These are phyloP conservation scores for Pangasius sanitwongsei DNA, from an alignment of 2,797 vertebrate species.

Conservation along the genomic window DNA sequence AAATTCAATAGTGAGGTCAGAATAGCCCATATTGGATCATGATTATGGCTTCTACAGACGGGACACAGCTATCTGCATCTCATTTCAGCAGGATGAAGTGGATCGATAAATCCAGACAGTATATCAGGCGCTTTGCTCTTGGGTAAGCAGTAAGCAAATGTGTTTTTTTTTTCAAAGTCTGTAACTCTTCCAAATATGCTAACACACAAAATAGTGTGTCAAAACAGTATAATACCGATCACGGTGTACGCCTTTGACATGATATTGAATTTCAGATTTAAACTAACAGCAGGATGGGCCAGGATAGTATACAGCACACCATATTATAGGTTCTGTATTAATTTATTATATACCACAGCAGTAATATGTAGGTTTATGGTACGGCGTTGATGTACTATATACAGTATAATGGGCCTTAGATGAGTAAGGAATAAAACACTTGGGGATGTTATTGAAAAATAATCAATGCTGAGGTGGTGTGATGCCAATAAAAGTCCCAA, in stretches of 20 bases:
- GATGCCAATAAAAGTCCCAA: neutral
- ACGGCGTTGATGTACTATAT: neutral
- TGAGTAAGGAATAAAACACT: neutral
- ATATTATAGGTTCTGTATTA: neutral
- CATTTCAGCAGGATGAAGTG: conserved; percentile 72
- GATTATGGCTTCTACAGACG: conserved; percentile 70
- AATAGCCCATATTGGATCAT: conserved; percentile 68
- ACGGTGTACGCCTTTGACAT: neutral
- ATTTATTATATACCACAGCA: neutral
- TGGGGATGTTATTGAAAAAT: neutral
- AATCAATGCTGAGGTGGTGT: neutral
- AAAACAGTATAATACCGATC: too few relatives aligned
- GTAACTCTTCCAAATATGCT: neutral
- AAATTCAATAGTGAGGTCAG: conserved; percentile 60
- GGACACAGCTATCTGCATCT: conserved; percentile 73
- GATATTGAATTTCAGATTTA: neutral
- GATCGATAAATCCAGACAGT: conserved; percentile 75
- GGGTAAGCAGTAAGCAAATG: conserved; percentile 1
- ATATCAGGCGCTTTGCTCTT: conserved; percentile 55
- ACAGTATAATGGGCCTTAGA: neutral
- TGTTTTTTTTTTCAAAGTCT: neutral
- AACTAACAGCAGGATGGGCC: neutral
- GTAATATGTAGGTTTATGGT: neutral
- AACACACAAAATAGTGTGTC: neutral
- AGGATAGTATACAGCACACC: neutral